phyloP scores from a whole-genome alignment of 2,113 vertebrate genomes.

The Chrysemys picta region DNA sequence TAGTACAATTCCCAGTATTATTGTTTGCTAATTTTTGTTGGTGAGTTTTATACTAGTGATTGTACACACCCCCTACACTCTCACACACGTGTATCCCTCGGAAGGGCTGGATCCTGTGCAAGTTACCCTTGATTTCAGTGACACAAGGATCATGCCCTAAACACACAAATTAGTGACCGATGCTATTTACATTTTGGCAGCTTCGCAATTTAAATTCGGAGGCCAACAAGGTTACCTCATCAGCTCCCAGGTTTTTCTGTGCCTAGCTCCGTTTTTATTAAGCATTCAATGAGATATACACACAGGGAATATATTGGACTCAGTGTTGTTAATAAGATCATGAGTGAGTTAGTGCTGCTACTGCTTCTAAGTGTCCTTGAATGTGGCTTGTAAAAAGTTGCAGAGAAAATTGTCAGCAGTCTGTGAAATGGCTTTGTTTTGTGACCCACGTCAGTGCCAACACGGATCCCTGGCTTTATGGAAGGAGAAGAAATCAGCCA shows the following conservation, averaged over 20 bases:
- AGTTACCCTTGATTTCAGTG: not conserved
- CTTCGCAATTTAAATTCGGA: constrained; percentile 23
- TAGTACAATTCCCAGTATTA: not conserved
- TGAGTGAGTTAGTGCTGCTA: not conserved
- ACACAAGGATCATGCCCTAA: constrained; percentile 46
- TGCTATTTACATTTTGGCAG: constrained; percentile 51
- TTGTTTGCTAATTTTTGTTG: not conserved
- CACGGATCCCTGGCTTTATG: not conserved
- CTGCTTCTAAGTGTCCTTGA: constrained; percentile 59
- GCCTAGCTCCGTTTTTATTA: not conserved
- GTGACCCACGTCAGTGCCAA: not conserved
- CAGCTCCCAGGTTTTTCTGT: not conserved
- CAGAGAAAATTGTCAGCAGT: constrained; percentile 2
- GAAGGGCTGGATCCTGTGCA: not conserved
- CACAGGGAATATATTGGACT: not conserved
- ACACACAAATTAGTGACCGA: constrained; percentile 25
- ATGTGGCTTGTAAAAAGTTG: constrained; percentile 27
- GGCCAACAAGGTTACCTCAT: constrained; percentile 28
- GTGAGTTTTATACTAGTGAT: constrained; percentile 6
- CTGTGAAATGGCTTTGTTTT: not conserved
- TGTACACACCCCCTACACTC: not conserved
- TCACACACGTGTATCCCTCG: constrained; percentile 13
- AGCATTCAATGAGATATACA: not conserved
- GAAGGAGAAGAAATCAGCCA: not conserved
- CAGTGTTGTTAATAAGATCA: not conserved